Evolutionary conservation across 2,888 invertebrate genomes (phyloP).

Genomic region (Eretmocerus hayati): DNA sequence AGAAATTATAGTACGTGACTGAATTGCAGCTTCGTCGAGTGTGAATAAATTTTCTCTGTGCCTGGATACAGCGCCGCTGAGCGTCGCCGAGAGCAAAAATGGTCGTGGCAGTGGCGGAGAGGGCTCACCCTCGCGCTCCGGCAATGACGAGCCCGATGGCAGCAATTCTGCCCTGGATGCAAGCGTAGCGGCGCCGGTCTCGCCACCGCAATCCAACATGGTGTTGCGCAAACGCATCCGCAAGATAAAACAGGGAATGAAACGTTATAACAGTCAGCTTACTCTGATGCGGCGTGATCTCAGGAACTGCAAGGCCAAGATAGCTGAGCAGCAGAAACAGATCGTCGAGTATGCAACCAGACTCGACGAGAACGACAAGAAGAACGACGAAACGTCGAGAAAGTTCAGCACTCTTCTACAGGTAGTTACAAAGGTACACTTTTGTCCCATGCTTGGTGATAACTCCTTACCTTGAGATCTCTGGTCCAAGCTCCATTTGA

Average conservation of each 20-base stretch:
- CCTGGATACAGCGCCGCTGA: conserved; percentile 48
- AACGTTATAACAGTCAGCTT: conserved; percentile 76
- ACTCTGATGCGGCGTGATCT: conserved; percentile 72
- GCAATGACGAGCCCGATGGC: conserved; percentile 43
- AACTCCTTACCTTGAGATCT: too few relatives aligned
- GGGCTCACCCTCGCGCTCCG: conserved; percentile 48
- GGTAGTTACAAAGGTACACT: conserved; percentile 50
- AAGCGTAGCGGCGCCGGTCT: conserved; percentile 34
- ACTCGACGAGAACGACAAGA: conserved; percentile 85
- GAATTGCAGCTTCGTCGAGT: conserved; percentile 36
- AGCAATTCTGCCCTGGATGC: conserved; percentile 35
- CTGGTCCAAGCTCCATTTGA: too few relatives aligned
- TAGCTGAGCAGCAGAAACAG: conserved; percentile 79
- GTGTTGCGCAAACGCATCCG: conserved; percentile 78
- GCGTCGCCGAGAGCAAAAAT: conserved; percentile 50
- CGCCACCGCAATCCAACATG: conserved; percentile 77
- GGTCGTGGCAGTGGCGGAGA: conserved; percentile 46
- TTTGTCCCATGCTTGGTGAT: conserved; percentile 3
- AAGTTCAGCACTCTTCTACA: conserved; percentile 82
- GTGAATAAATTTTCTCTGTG: conserved; percentile 41
- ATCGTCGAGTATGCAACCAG: conserved; percentile 75
- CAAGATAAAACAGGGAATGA: conserved; percentile 85
- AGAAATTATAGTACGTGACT: too few relatives aligned
- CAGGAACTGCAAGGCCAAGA: conserved; percentile 72
- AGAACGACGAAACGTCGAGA: conserved; percentile 81